Conservation (phyloP, 2,888 invertebrate genomes). For the Podabrus alpinus region DNA sequence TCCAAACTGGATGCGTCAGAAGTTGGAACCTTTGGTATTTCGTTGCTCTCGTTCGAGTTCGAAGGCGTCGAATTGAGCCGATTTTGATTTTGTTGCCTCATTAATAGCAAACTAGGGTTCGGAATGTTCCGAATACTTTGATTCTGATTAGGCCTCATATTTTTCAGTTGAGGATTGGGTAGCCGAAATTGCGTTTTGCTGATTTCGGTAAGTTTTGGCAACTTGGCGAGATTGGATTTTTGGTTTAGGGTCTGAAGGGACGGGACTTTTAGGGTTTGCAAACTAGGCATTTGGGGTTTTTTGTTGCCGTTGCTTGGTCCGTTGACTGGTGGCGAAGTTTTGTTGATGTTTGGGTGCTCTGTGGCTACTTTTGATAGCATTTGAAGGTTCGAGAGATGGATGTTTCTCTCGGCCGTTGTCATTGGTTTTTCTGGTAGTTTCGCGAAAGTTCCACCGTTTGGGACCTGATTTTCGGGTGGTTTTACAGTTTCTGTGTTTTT, state of each 20-base stretch:
- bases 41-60: background rate
- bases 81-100: conserved; percentile 60
- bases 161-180: conserved; percentile 44
- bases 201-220: conserved; percentile 58
- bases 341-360: conserved; percentile 42
- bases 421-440: conserved; percentile 13
- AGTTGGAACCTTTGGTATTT: background rate
- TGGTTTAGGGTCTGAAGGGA: conserved; percentile 27
- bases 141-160: conserved; percentile 56
- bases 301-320: conserved; percentile 11
- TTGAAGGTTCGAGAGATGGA: conserved; percentile 59
- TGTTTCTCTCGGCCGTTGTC: conserved; percentile 35
- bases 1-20: background rate
- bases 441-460: conserved; percentile 30
- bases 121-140: conserved; percentile 67
- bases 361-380: conserved; percentile 57
- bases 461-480: conserved; percentile 27
- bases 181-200: conserved; percentile 49
- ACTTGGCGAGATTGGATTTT: conserved; percentile 43
- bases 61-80: conserved; percentile 40
- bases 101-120: conserved; percentile 63
- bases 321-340: background rate
- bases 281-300: conserved; percentile 48
- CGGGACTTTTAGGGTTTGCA: conserved; percentile 49
- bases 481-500: conserved; percentile 46